A percentile compares a stretch with the other conserved stretches of the same genome.
These are phyloP conservation scores for Ibidorhyncha struthersii DNA, from an alignment of 2,113 vertebrate species.

Conservation along the genomic window DNA sequence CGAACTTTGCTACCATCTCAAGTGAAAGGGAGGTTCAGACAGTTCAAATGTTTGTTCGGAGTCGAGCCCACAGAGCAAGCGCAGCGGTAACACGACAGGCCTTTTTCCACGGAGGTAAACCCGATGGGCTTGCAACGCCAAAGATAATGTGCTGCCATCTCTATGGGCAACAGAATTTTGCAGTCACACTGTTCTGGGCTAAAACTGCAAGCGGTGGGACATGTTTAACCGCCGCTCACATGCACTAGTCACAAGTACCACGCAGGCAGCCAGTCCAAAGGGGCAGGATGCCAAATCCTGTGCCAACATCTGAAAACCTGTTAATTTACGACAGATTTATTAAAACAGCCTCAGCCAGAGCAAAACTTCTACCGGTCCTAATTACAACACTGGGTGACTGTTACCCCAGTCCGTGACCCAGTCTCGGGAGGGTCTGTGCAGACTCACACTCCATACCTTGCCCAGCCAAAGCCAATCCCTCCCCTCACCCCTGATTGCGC, in stretches of 20 bases:
- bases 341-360: neutral
- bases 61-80: neutral
- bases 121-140: rapidly evolving
- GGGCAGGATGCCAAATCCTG: neutral
- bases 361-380: neutral
- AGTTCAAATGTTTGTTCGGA: neutral
- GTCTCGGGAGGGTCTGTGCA: neutral
- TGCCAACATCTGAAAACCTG: neutral
- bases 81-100: neutral
- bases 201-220: neutral
- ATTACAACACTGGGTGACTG: neutral
- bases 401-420: neutral
- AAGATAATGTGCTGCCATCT: neutral
- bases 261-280: neutral
- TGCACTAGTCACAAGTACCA: neutral
- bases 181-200: neutral
- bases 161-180: neutral
- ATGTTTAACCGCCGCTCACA: neutral
- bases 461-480: neutral
- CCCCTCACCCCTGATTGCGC: neutral
- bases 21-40: neutral
- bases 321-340: neutral
- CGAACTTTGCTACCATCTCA: neutral
- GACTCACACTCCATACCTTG: neutral
- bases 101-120: neutral